Evolutionary conservation across 2,113 vertebrate genomes (phyloP).

Genomic region (Aepyceros melampus): DNA sequence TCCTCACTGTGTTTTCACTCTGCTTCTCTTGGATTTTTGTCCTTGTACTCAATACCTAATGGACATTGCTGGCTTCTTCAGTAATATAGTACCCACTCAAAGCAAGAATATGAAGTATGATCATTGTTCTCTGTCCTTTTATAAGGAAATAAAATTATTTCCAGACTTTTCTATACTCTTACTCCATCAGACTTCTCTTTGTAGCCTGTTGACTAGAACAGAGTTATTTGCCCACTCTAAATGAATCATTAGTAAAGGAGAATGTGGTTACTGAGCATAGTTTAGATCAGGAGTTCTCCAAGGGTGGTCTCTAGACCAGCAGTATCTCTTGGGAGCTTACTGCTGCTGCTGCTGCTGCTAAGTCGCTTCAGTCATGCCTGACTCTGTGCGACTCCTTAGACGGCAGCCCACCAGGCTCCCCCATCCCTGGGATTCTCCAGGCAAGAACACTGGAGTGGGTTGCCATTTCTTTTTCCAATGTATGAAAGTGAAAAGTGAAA

Average conservation of each 20-base stretch:
- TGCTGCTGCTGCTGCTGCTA: background rate
- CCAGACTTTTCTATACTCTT: background rate
- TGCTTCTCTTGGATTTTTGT: background rate
- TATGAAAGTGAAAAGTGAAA: too few species aligned
- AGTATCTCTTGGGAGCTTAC: background rate
- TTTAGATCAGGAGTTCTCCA: background rate
- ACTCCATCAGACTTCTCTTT: background rate
- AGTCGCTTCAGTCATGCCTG: rapidly evolving
- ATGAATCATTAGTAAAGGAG: background rate
- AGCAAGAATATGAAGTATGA: background rate
- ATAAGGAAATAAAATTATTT: background rate
- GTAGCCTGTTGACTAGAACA: background rate
- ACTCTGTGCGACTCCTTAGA: too few species aligned
- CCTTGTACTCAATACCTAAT: background rate
- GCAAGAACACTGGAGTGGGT: too few species aligned
- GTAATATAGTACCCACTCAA: background rate
- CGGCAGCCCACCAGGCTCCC: too few species aligned
- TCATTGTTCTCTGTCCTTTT: background rate
- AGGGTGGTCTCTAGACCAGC: background rate
- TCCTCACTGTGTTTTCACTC: background rate
- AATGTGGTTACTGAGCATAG: background rate
- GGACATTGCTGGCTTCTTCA: background rate
- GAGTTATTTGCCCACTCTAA: background rate
- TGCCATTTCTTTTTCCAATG: too few species aligned
- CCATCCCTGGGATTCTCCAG: too few species aligned